A percentile compares a stretch with the other conserved stretches of the same genome.
These are phyloP conservation scores for Varroa destructor DNA, from an alignment of 1,140 invertebrate species.

Conservation along the genomic window DNA sequence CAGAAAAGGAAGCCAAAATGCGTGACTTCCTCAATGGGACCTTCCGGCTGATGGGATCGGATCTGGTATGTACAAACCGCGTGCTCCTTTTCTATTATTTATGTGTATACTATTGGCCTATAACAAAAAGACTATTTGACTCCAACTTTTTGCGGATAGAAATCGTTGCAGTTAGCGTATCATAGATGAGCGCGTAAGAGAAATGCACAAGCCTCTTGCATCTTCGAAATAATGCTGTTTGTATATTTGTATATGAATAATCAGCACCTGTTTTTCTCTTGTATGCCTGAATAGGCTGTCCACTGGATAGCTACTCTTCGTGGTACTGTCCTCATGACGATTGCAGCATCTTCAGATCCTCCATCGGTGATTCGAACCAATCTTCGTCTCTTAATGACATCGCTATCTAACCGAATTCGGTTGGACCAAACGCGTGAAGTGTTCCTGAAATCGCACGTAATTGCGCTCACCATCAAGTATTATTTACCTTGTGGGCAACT, in stretches of 20 bases:
- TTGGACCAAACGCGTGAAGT: slow-evolving; percentile 5
- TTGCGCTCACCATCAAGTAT: slow-evolving; percentile 10
- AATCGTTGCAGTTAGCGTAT: too few relatives aligned
- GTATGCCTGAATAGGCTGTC: background rate
- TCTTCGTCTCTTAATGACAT: slow-evolving; percentile 5
- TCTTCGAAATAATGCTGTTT: too few relatives aligned
- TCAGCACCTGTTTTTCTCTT: too few relatives aligned
- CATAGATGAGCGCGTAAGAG: too few relatives aligned
- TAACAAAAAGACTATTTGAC: too few relatives aligned
- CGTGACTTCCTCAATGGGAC: slow-evolving; percentile 2
- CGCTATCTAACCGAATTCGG: background rate
- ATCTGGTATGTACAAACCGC: background rate
- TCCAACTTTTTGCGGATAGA: too few relatives aligned
- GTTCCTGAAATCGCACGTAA: background rate
- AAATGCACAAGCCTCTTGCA: too few relatives aligned
- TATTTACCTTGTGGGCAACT: slow-evolving; percentile 6
- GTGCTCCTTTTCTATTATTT: too few relatives aligned
- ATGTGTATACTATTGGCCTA: too few relatives aligned
- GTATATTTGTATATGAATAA: too few relatives aligned
- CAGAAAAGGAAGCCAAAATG: background rate
- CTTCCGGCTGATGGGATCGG: background rate
- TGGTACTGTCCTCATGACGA: slow-evolving; percentile 1
- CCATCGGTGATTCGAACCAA: slow-evolving; percentile 11
- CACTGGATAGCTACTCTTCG: slow-evolving; percentile 11
- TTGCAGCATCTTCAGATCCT: background rate